These are phyloP conservation scores for Latheticus oryzae DNA, from an alignment of 2,888 invertebrate genomes.

Conservation along the genomic window DNA sequence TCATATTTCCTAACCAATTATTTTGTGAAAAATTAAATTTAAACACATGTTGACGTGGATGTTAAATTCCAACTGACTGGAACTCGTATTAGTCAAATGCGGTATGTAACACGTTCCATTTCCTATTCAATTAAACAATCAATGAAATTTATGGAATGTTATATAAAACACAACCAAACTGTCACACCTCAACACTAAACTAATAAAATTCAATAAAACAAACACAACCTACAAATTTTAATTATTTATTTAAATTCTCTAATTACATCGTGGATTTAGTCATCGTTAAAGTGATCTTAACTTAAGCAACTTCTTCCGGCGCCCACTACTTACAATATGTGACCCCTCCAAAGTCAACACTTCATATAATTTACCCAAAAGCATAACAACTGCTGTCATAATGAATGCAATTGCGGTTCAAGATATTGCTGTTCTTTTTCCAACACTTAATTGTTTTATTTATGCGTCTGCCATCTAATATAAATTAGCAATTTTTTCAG, in stretches of 20 bases:
- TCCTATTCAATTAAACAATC: conserved; percentile 4
- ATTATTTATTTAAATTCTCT: conserved; percentile 11
- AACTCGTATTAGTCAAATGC: too few species aligned
- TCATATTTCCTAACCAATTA: too few species aligned
- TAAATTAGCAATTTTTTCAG: conserved; percentile 8
- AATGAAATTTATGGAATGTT: background rate
- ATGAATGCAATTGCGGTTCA: conserved; percentile 21
- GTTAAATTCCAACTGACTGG: too few species aligned
- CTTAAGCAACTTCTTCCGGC: conserved; percentile 45
- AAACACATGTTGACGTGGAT: too few species aligned
- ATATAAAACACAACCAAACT: too few species aligned
- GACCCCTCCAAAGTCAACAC: conserved; percentile 28
- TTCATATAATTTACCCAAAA: conserved; percentile 30
- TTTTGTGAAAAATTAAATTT: too few species aligned
- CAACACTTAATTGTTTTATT: conserved; percentile 7
- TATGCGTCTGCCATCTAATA: too few species aligned
- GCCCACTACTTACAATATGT: conserved; percentile 41
- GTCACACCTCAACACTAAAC: too few species aligned
- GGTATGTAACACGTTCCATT: too few species aligned
- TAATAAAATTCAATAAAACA: too few species aligned
- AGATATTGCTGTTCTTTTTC: background rate
- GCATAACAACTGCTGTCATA: conserved; percentile 4
- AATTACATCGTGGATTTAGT: conserved; percentile 15
- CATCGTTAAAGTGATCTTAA: conserved; percentile 23
- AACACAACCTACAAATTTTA: too few species aligned